Base-by-base conservation (phyloP, 2,797 vertebrate genomes). In the Microcaecilia unicolor region DNA sequence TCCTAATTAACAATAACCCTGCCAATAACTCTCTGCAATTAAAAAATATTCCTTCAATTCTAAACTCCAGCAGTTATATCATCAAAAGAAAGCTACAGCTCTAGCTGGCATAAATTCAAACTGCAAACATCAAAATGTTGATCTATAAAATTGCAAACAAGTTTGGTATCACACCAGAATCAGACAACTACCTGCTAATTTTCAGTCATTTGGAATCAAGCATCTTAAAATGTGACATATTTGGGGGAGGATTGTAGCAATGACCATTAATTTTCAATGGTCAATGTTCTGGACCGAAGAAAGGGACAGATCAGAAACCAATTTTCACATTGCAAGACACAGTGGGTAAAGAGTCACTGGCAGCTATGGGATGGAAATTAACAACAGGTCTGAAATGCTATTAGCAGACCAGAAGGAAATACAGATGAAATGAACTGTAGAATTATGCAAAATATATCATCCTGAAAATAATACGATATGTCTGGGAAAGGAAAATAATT, bases 381-480 rank as follows among this genome's bases (percentile, higher is more conserved):
- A 55, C 29, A 36, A 46, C 25, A 21, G 21, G 23, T 52, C 52
- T 46, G 32, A 52, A 46, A 37, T 44, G 22, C 30, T 37, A 31
- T 48, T 37, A 55, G 18, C 37, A 49, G 49, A 44, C 28, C 37
- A 36, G 36, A 49, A 48, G 45, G 37, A 45, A 44, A 55, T 55
- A 44, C 31, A 44, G 36, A 33, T 37, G 32, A 40, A 51, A 51
- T 51, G 45, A 54, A 41, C 40, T 48, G 44, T 29, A 41, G 41
- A 40, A 44, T 35, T 31, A 48, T 36, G 35, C 31, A 39, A 40
- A 44, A 54, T 51, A 36, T 36, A 48, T 43, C 31, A 40, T 40
- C 28, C 28, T 55, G 36, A 41, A 55, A 48, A 35, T 28, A 48
- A 32, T 37, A 33, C 40, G 28, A 44, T 28, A 31, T 47, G 50